Percentiles rank a stretch among this genome's conserved stretches.
Evolutionary conservation across 2,797 vertebrate genomes (phyloP).

Genomic region (Aphelocoma californica): DNA sequence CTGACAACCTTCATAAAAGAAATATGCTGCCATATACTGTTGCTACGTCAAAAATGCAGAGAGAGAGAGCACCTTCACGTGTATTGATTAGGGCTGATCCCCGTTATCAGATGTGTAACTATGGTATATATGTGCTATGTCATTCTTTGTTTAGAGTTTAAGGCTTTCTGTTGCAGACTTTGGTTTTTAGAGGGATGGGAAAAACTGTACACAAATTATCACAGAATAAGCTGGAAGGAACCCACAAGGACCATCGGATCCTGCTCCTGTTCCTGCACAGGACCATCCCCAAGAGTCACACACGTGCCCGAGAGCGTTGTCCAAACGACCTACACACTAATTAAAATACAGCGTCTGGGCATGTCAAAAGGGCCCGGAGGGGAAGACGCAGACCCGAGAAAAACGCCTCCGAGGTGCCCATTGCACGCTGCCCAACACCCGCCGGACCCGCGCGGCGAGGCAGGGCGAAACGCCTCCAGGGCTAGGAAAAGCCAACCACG

Average conservation of each 20-base stretch:
- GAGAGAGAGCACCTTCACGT: fast-evolving
- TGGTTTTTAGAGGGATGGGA: neutral
- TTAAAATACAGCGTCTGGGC: fast-evolving
- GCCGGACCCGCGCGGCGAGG: neutral
- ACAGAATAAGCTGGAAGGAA: neutral
- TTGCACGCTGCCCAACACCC: fast-evolving
- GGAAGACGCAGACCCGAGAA: neutral
- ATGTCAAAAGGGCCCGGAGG: neutral
- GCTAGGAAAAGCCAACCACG: neutral
- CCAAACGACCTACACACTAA: fast-evolving
- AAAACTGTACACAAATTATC: neutral
- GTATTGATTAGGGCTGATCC: fast-evolving
- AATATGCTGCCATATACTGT: fast-evolving
- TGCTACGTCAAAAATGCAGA: neutral
- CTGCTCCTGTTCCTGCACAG: neutral
- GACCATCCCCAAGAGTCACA: neutral
- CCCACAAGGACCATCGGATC: neutral
- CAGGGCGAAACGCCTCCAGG: neutral
- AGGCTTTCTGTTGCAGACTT: neutral
- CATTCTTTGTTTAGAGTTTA: neutral
- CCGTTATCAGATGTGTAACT: fast-evolving
- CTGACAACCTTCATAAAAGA: neutral
- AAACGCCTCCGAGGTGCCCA: neutral
- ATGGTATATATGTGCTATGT: fast-evolving
- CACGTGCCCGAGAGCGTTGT: too few species aligned